Conservation (phyloP, 2,888 invertebrate species). For the Acrobasis consociella region DNA sequence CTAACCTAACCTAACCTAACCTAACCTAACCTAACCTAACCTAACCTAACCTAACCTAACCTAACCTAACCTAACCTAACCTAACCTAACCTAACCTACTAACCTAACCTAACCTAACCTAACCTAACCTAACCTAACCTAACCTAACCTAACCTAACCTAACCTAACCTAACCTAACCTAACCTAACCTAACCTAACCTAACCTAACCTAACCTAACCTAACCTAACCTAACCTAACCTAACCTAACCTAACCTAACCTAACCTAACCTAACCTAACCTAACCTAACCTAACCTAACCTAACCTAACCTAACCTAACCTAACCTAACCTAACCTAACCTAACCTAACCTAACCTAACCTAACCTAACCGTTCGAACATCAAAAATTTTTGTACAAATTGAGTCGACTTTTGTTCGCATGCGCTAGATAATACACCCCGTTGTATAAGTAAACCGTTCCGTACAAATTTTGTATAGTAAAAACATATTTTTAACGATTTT, state of each 20-base stretch:
- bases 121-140: constrained; percentile 34
- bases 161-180: constrained; percentile 34
- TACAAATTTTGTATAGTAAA: too few species aligned
- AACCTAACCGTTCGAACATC: constrained; percentile 7
- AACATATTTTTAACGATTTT: too few species aligned
- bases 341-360: constrained; percentile 19
- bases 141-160: constrained; percentile 33
- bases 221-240: constrained; percentile 28
- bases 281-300: constrained; percentile 26
- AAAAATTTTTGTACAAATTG: too few species aligned
- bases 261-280: constrained; percentile 26
- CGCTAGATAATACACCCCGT: too few species aligned
- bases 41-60: constrained; percentile 33
- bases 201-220: constrained; percentile 32
- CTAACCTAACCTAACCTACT: constrained; percentile 34
- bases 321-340: constrained; percentile 27
- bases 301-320: constrained; percentile 26
- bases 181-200: constrained; percentile 31
- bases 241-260: constrained; percentile 27
- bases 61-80: constrained; percentile 34
- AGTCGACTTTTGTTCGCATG: too few species aligned
- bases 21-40: constrained; percentile 34
- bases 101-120: constrained; percentile 33
- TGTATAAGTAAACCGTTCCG: too few species aligned
- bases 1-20: constrained; percentile 35